A percentile compares a stretch with the other conserved stretches of the same genome.
phyloP scores from a whole-genome alignment of 2,113 vertebrate genomes.

The Cynopterus brachyotis region DNA sequence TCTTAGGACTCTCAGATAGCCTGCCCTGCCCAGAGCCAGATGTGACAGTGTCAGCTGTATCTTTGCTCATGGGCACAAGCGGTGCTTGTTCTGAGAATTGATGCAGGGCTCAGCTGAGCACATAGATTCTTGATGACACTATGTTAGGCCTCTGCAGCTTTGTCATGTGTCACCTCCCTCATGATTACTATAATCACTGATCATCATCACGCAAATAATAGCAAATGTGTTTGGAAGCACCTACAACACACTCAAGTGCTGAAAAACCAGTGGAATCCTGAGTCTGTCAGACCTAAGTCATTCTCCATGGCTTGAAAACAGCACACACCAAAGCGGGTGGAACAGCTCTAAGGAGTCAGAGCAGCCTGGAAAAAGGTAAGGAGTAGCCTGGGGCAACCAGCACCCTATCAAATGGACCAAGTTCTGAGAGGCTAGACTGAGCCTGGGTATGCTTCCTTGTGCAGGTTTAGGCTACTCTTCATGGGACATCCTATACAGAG shows the following conservation, averaged over 20 bases:
- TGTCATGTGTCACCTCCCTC: not conserved
- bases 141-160: not conserved
- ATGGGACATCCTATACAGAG: not conserved
- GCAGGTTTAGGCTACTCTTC: not conserved
- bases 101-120: not conserved
- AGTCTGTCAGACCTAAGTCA: not conserved
- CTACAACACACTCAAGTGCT: accelerated
- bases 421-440: not conserved
- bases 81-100: not conserved
- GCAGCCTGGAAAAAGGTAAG: not conserved
- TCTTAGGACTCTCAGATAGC: not conserved
- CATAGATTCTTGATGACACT: not conserved
- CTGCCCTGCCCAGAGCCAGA: not conserved
- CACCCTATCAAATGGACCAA: accelerated
- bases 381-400: not conserved
- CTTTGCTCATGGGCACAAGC: not conserved
- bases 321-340: not conserved
- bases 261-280: not conserved
- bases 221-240: not conserved
- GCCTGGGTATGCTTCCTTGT: not conserved
- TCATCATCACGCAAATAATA: not conserved
- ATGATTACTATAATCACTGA: constrained; percentile 15
- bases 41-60: not conserved
- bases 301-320: not conserved
- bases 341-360: not conserved